A percentile compares a stretch with the other conserved stretches of the same genome.
These are phyloP conservation scores for Pogonus chalceus DNA, from an alignment of 1,140 invertebrate genomes.

Conservation along the genomic window DNA sequence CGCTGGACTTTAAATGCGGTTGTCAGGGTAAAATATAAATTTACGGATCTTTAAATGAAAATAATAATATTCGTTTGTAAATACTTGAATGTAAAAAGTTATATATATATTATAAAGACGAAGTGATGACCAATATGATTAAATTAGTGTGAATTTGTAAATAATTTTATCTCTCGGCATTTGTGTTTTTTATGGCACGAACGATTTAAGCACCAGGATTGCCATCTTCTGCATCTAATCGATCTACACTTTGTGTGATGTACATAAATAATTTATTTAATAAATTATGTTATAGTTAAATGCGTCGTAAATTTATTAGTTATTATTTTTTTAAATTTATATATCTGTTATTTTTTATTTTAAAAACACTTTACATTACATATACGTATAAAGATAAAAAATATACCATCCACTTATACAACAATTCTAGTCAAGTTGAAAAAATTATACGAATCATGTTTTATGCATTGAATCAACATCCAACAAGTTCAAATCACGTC, in stretches of 20 bases:
- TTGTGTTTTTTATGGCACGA: neutral
- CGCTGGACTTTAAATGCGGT: neutral
- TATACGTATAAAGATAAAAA: too few relatives aligned
- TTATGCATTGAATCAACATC: neutral
- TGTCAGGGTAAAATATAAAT: slow-evolving; percentile 1
- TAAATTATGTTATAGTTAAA: slow-evolving; percentile 2
- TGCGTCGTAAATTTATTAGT: too few relatives aligned
- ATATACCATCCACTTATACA: too few relatives aligned
- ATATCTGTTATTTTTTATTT: too few relatives aligned
- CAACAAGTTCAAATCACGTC: neutral
- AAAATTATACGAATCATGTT: too few relatives aligned
- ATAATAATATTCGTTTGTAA: neutral
- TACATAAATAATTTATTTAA: slow-evolving; percentile 5
- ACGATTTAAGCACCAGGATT: neutral
- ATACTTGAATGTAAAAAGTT: neutral
- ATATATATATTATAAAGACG: too few relatives aligned
- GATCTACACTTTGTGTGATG: neutral
- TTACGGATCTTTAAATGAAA: neutral
- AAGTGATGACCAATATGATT: slow-evolving; percentile 2
- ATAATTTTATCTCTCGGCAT: slow-evolving; percentile 1
- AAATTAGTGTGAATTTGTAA: slow-evolving; percentile 1
- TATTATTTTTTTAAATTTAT: too few relatives aligned
- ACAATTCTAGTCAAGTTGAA: too few relatives aligned
- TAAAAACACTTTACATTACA: too few relatives aligned
- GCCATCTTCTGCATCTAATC: neutral